Percentiles rank a stretch among this genome's conserved stretches.
phyloP scores from a whole-genome alignment of 2,113 vertebrate genomes.

The Thalassarche chlororhynchos region DNA sequence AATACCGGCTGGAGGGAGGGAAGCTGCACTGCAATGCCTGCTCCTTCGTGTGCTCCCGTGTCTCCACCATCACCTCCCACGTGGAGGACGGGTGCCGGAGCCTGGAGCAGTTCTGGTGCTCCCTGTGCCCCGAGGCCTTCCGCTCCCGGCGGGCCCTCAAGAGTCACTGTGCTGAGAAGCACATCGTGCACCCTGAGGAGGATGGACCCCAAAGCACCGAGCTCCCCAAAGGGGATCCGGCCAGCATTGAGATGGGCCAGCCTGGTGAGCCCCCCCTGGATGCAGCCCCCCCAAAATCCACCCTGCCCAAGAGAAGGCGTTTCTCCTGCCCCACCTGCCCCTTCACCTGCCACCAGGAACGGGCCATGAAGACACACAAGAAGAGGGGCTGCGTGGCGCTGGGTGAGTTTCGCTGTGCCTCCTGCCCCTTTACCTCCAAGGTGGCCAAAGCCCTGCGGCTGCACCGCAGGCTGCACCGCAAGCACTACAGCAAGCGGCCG shows the following conservation, averaged over 20 bases:
- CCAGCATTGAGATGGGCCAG: neutral
- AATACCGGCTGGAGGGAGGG: slow-evolving; percentile 73
- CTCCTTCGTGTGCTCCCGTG: slow-evolving; percentile 81
- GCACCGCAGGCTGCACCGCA: slow-evolving; percentile 75
- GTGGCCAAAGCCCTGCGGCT: slow-evolving; percentile 74
- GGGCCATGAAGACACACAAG: slow-evolving; percentile 81
- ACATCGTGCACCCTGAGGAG: neutral
- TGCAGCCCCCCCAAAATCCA: neutral
- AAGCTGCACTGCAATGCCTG: slow-evolving; percentile 85
- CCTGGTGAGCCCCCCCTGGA: neutral
- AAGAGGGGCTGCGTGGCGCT: slow-evolving; percentile 81
- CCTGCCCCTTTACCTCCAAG: slow-evolving; percentile 81
- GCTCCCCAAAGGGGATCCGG: neutral
- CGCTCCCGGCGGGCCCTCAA: slow-evolving; percentile 43
- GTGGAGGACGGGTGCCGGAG: slow-evolving; percentile 75
- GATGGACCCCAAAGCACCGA: rapidly evolving
- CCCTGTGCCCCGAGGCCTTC: slow-evolving; percentile 56
- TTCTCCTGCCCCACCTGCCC: slow-evolving; percentile 84
- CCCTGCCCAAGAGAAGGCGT: slow-evolving; percentile 34
- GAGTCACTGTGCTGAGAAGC: slow-evolving; percentile 23
- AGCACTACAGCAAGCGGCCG: slow-evolving; percentile 42
- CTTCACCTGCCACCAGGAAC: slow-evolving; percentile 85
- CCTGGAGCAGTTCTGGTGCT: slow-evolving; percentile 35
- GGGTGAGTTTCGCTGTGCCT: slow-evolving; percentile 74
- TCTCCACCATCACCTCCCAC: slow-evolving; percentile 82